Conservation (phyloP, 2,113 vertebrate genomes). For the Pteruthius melanotis region DNA sequence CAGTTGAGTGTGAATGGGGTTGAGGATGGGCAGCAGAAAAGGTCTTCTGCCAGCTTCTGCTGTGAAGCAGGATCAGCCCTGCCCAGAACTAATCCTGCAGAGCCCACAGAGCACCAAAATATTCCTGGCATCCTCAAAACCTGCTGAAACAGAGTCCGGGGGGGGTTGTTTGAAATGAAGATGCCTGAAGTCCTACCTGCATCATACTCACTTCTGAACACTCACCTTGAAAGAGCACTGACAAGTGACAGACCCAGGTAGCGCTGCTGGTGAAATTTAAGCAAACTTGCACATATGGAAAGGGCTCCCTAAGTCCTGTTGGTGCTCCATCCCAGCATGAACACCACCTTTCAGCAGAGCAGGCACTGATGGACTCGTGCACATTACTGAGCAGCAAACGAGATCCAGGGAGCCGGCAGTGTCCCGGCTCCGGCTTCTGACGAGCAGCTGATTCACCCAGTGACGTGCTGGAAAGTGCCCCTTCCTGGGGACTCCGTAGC, state of each 20-base stretch:
- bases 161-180: neutral
- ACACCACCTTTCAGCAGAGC: neutral
- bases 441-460: neutral
- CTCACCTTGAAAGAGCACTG: neutral
- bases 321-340: neutral
- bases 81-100: neutral
- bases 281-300: fast-evolving
- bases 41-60: neutral
- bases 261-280: neutral
- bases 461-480: neutral
- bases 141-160: neutral
- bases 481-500: neutral
- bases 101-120: neutral
- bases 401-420: neutral
- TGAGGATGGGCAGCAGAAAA: neutral
- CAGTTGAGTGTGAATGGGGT: neutral
- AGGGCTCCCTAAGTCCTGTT: neutral
- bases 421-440: neutral
- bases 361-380: neutral
- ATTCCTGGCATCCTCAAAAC: neutral
- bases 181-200: neutral
- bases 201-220: neutral
- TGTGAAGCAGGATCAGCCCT: neutral
- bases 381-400: neutral
- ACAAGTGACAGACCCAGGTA: neutral